Base-by-base conservation (phyloP, 2,797 vertebrate species). In the Peromyscus melanophrys region DNA sequence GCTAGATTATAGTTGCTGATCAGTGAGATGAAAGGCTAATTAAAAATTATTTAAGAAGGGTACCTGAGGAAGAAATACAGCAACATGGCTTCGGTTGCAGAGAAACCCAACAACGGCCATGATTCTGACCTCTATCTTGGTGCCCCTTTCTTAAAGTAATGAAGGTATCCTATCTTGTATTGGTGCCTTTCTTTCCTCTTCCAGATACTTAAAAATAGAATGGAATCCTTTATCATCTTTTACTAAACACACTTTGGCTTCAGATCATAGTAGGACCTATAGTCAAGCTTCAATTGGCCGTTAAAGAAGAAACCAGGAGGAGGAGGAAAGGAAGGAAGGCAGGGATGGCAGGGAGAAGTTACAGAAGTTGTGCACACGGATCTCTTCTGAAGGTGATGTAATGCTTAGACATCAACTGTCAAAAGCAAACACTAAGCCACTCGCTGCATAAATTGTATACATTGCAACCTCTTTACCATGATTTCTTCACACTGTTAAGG, bases 401-500 rank as follows among this genome's bases (percentile, higher is more conserved):
- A 55, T 6, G 4, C 10, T 81, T 43, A 91, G 80, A 52, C 6
- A 71, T 13, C 29, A 40, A 19, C 23, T 46, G 27, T 77, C 25
- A 40, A n/a, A 93, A 92, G 69, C 23, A 92, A 94, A 92, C 29
- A 71, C 49, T 49, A 37, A 55, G 46, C 27, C 78, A 46, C 12
- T 55, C 55, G 89, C 2, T n/a, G 37, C 29, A 73, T 31, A 82
- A 57, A 71, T 37, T 9, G 9, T 49, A 37, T 17, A 88, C 61
- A 40, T 90, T 52, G 19, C 2, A 43, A 23, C 29, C 16, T 63
- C 29, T 83, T 91, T 29, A n/a, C 29, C 67, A 8, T 52, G 10
- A 0, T 46, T 97, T 94, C 14, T 14, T 94, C 9, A 75, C 34
- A 14, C n/a, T 63, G 49, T 10, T 71, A 91, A 95, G 73, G 16